phyloP scores from a whole-genome alignment of 2,113 vertebrate species.

The Coreoperca whiteheadi region DNA sequence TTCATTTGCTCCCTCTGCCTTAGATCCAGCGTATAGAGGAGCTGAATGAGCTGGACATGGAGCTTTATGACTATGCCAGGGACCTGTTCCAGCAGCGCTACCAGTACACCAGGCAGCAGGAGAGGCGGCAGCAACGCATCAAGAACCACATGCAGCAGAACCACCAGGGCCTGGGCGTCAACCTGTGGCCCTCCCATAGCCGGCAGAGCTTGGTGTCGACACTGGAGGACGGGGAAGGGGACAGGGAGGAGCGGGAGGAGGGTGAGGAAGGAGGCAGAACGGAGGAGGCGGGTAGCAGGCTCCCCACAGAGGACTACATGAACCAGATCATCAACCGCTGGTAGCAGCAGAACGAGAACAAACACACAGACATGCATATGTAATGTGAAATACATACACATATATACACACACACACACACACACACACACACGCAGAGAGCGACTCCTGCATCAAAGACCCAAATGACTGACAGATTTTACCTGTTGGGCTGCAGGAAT shows the following conservation, averaged over 20 bases:
- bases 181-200: conserved; percentile 77
- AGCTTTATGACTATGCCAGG: conserved; percentile 97
- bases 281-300: conserved; percentile 84
- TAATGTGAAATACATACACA: conserved; percentile 53
- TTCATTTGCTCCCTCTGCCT: not conserved
- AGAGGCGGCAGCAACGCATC: conserved; percentile 93
- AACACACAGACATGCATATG: conserved; percentile 57
- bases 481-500: conserved; percentile 25
- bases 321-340: conserved; percentile 99
- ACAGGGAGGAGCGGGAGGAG: conserved; percentile 68
- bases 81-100: conserved; percentile 99
- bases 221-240: conserved; percentile 57
- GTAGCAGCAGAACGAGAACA: conserved; percentile 84
- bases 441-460: conserved; percentile 57
- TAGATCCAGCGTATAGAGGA: conserved; percentile 94
- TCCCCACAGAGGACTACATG: conserved; percentile 99
- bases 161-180: conserved; percentile 84
- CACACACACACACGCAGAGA: conserved; percentile 27
- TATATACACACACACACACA: conserved; percentile 1
- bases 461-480: conserved; percentile 48
- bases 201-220: conserved; percentile 51
- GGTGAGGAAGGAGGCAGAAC: conserved; percentile 77
- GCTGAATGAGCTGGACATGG: conserved; percentile 98
- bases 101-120: conserved; percentile 95
- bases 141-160: conserved; percentile 89